phyloP scores from a whole-genome alignment of 2,888 invertebrate species.

The Hypolimnas misippus region DNA sequence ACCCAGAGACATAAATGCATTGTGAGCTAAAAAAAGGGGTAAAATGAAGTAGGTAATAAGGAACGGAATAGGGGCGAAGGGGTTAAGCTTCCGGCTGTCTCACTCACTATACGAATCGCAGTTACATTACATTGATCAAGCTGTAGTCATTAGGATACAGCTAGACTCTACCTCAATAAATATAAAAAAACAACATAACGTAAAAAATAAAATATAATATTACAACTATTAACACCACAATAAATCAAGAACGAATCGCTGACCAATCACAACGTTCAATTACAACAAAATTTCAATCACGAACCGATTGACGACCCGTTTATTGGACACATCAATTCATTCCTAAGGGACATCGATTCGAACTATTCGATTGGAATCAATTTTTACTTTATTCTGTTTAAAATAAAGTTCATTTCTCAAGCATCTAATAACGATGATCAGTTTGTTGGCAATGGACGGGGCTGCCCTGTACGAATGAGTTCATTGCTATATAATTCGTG shows the following conservation, averaged over 20 bases:
- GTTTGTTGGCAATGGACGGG: slow-evolving; percentile 20
- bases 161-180: too few relatives aligned
- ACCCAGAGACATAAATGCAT: too few relatives aligned
- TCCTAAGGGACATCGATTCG: background rate
- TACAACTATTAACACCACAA: background rate
- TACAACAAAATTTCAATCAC: slow-evolving; percentile 10
- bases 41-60: too few relatives aligned
- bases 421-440: slow-evolving; percentile 7
- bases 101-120: too few relatives aligned
- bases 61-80: too few relatives aligned
- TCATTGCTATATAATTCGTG: slow-evolving; percentile 23
- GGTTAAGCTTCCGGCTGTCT: too few relatives aligned
- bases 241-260: background rate
- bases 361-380: background rate
- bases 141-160: too few relatives aligned
- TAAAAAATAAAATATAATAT: too few relatives aligned
- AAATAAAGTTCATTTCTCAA: background rate
- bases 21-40: too few relatives aligned
- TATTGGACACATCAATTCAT: slow-evolving; percentile 9
- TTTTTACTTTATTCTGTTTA: background rate
- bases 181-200: too few relatives aligned
- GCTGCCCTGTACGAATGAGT: slow-evolving; percentile 27
- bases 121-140: too few relatives aligned
- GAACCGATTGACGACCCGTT: slow-evolving; percentile 7
- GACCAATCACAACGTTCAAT: background rate